Conservation (phyloP, 2,113 vertebrate species). For the Anthoscopus minutus region DNA sequence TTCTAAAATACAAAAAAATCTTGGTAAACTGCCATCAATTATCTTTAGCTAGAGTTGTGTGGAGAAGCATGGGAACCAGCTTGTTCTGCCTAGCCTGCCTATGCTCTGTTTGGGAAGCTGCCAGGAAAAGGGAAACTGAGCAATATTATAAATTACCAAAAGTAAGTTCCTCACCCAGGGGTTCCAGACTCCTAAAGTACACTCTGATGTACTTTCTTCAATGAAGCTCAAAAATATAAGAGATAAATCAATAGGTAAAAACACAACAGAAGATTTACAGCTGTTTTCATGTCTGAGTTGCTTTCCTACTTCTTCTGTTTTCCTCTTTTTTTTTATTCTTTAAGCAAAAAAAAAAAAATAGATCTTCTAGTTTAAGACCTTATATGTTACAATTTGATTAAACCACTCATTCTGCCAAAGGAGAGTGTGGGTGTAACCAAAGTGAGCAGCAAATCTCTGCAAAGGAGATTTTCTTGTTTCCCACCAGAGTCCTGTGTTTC, state of each 20-base stretch:
- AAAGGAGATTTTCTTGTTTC: conserved; percentile 2
- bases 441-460: neutral
- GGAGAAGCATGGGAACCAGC: neutral
- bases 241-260: neutral
- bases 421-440: neutral
- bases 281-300: neutral
- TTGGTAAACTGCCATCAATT: neutral
- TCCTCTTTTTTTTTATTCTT: neutral
- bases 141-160: neutral
- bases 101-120: neutral
- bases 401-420: neutral
- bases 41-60: neutral
- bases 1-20: neutral
- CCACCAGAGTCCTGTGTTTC: neutral
- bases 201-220: neutral
- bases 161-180: neutral
- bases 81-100: neutral
- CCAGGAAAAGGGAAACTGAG: neutral
- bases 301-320: neutral
- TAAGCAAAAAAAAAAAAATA: neutral
- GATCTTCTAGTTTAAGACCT: neutral
- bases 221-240: neutral
- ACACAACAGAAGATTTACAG: neutral
- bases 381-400: neutral
- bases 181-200: neutral